Evolutionary conservation across 1,140 invertebrate genomes (phyloP), one percentile per base, ranked within the genome.

Genomic region (Meloidogyne hapla): DNA sequence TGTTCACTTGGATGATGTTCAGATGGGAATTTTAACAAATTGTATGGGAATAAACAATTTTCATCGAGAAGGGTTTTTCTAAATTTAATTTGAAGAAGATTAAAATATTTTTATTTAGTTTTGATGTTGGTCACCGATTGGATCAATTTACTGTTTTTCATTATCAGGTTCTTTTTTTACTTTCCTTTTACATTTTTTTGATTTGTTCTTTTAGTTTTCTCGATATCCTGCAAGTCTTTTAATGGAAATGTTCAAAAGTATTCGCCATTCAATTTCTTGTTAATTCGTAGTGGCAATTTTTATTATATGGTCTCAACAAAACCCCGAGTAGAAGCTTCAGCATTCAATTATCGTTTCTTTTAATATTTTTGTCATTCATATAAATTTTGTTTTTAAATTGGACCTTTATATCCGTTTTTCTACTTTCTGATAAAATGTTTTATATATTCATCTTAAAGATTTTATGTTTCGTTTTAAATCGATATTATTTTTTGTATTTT

Each of bases 81-180:
- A 12, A 15, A 48, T 23, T n/a, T 21, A 69, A 69, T 33, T n/a
- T n/a, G n/a, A n/a, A n/a, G n/a, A n/a, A n/a, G n/a, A n/a, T n/a
- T n/a, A 1, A 33, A 48, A 69, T 4, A 26, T 33, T 10, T 3
- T 21, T 71, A 13, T 72, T 23, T 15, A 73, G 71, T 21, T 73
- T 73, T 38, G 71, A 73, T 64, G 71, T 73, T 23, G 71, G 71
- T 0, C 71, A 73, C n/a, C 23, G 23, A 25, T 79, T 83, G 23
- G 73, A 83, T 38, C 42, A 81, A 18, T 86, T 86, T 68, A 83
- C 83, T 56, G 85, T 86, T 26, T 86, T 86, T 65, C 85, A 86
- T 69, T 87, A 86, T 79, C 85, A 86, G 71, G 71, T 73, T 25
- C 8, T 8, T 33, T 33, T 33, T 33, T 33, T 33, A 33, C 9